A percentile compares a stretch with the other conserved stretches of the same genome.
Conservation (phyloP, 2,797 vertebrate genomes). For the Glossophaga mutica region DNA sequence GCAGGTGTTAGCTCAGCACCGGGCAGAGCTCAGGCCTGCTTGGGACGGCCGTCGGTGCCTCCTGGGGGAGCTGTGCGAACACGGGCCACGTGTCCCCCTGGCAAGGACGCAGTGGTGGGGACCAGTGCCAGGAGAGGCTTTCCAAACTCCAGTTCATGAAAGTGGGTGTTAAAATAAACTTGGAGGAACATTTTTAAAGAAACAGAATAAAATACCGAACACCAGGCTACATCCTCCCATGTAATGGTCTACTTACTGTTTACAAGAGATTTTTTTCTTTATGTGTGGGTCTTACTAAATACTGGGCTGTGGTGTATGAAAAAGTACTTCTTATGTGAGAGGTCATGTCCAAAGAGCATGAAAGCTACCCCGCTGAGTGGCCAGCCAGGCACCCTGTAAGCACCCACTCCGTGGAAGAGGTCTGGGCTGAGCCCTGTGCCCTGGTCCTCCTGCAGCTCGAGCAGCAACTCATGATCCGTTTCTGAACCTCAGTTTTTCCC, state of each 20-base stretch:
- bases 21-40: background rate
- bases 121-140: background rate
- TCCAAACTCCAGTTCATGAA: background rate
- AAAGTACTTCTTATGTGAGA: background rate
- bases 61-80: background rate
- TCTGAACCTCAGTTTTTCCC: background rate
- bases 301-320: background rate
- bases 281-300: background rate
- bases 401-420: background rate
- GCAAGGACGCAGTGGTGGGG: background rate
- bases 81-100: too few species aligned
- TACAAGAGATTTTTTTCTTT: background rate
- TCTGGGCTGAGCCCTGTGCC: background rate
- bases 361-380: background rate
- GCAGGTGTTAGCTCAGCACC: background rate
- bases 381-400: background rate
- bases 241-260: background rate
- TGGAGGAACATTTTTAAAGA: background rate
- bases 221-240: background rate
- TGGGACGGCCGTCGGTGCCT: background rate
- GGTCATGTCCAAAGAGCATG: background rate
- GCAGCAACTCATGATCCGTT: background rate
- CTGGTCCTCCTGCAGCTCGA: background rate
- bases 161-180: background rate
- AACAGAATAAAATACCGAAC: background rate